These are phyloP conservation scores for Sinopyrophorus schimmeli DNA, from an alignment of 2,888 invertebrate species.

Conservation along the genomic window DNA sequence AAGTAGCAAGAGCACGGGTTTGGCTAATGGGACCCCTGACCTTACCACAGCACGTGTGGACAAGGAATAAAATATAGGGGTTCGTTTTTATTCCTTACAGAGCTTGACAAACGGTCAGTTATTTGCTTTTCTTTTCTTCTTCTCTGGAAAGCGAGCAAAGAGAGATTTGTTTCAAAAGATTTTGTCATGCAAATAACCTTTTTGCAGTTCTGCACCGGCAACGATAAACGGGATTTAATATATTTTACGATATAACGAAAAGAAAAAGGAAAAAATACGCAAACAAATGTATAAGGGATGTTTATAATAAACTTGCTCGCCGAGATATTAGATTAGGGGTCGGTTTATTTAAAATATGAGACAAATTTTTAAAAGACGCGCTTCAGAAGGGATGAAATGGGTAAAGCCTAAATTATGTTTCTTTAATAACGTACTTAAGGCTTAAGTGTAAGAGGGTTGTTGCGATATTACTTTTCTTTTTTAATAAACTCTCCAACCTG, in stretches of 20 bases:
- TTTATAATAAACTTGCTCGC: too few species aligned
- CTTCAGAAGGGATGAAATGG: too few species aligned
- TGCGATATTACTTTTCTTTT: too few species aligned
- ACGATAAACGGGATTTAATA: slow-evolving; percentile 27
- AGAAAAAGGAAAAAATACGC: too few species aligned
- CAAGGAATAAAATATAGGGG: slow-evolving; percentile 25
- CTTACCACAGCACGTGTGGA: slow-evolving; percentile 21
- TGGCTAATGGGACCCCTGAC: slow-evolving; percentile 21
- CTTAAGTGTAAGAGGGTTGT: too few species aligned
- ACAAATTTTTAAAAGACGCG: too few species aligned
- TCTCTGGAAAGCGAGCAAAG: slow-evolving; percentile 12
- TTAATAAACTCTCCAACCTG: too few species aligned
- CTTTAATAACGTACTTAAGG: too few species aligned
- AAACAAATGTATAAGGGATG: too few species aligned
- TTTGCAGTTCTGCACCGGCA: slow-evolving; percentile 25
- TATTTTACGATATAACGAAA: slow-evolving; percentile 15
- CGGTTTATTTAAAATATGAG: too few species aligned
- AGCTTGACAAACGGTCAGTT: slow-evolving; percentile 29
- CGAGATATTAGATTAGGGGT: too few species aligned
- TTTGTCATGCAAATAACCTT: slow-evolving; percentile 29
- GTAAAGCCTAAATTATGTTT: too few species aligned
- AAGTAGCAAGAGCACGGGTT: slow-evolving; percentile 16
- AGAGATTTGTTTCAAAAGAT: slow-evolving; percentile 29
- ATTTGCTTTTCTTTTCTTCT: slow-evolving; percentile 26
- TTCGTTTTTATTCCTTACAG: slow-evolving; percentile 24